phyloP scores from a whole-genome alignment of 2,888 invertebrate species.

The Tridacna crocea region DNA sequence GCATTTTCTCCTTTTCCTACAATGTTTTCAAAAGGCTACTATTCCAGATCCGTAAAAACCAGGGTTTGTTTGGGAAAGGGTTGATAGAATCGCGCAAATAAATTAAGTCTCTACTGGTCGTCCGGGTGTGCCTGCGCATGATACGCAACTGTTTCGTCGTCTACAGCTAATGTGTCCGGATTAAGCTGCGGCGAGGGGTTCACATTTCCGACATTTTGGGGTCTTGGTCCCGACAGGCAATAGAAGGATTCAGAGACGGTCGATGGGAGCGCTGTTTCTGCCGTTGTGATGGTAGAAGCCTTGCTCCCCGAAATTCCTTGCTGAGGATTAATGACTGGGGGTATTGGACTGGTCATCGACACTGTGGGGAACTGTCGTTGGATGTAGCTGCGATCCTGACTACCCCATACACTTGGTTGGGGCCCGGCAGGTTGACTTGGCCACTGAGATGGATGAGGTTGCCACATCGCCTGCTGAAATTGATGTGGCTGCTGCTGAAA shows the following conservation, averaged over 20 bases:
- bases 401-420: conserved; percentile 34
- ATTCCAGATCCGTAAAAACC: too few species aligned
- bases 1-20: too few species aligned
- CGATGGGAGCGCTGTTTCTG: not conserved
- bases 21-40: too few species aligned
- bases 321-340: conserved; percentile 6
- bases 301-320: too few species aligned
- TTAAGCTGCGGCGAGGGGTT: not conserved
- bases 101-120: too few species aligned
- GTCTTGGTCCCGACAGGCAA: conserved; percentile 6
- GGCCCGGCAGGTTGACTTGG: conserved; percentile 19
- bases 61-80: too few species aligned
- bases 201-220: not conserved
- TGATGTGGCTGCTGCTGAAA: too few species aligned
- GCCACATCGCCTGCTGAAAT: conserved; percentile 36
- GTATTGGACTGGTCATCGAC: conserved; percentile 20
- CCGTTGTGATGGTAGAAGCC: not conserved
- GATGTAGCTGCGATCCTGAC: conserved; percentile 39
- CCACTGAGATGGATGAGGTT: conserved; percentile 33
- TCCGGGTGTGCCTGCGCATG: conserved; percentile 22
- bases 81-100: too few species aligned
- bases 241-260: conserved; percentile 5
- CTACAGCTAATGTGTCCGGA: not conserved
- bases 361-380: conserved; percentile 34
- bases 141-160: conserved; percentile 29